These are phyloP conservation scores for Thomomys bottae DNA, from an alignment of 2,113 vertebrate genomes.

Conservation along the genomic window DNA sequence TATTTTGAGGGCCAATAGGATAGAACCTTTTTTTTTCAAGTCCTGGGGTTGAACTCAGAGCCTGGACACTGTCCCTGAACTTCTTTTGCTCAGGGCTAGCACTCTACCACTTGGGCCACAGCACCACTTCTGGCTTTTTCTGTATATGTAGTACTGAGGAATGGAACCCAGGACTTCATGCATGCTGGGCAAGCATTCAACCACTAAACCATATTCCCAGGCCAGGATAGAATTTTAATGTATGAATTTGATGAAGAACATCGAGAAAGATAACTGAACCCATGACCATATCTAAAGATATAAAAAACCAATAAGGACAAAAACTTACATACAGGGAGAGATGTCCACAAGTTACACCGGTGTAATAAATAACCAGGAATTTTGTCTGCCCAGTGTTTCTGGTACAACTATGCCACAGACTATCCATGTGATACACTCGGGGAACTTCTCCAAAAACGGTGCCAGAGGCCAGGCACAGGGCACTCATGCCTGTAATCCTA, in stretches of 20 bases:
- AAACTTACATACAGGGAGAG: background rate
- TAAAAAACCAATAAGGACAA: background rate
- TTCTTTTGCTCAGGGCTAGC: too few relatives aligned
- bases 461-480: too few relatives aligned
- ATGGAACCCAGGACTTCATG: too few relatives aligned
- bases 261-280: background rate
- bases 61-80: too few relatives aligned
- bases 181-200: too few relatives aligned
- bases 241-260: background rate
- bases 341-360: background rate
- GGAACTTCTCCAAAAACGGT: background rate
- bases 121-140: too few relatives aligned
- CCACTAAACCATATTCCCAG: too few relatives aligned
- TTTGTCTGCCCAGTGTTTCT: background rate
- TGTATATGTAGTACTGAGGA: too few relatives aligned
- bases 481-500: too few relatives aligned
- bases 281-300: background rate
- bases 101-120: too few relatives aligned
- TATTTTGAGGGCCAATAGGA: background rate
- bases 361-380: background rate
- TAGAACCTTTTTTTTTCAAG: too few relatives aligned
- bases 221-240: background rate
- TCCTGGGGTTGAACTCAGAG: too few relatives aligned
- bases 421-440: background rate
- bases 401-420: background rate